Evolutionary conservation across 1,140 invertebrate species (phyloP), one percentile per base, ranked within the genome.

Genomic region (Xylocopa sonorina): DNA sequence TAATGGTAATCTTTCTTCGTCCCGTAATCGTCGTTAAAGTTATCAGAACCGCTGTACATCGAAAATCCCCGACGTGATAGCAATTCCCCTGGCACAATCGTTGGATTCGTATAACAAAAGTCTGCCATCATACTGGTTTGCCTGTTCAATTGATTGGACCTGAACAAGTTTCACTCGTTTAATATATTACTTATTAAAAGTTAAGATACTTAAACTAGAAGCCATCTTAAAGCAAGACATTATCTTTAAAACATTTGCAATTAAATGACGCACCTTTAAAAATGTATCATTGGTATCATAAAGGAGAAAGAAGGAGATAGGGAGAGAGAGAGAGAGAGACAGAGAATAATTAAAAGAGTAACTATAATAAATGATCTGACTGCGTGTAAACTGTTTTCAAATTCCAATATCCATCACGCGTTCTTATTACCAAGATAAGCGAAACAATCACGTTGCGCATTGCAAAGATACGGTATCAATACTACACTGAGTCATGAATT

Each of bases 51-150:
- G 58, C 85, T 89, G 78, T 92, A 92, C 90, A 92, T 92, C 4
- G 91, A 91, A 34, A 90, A 92, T 38, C 91, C 91, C 24, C 91
- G 88, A 34, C 91, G 86, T 12, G 91, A 90, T 29, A 92, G 76
- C 55, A 90, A 85, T 74, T 92, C 91, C 0, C 91, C 91, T 18
- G 91, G 91, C 0, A 92, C 88, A 32, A 92, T 92, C 38, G 85
- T 89, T 1, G 91, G 91, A 88, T 92, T 92, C 48, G 90, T 89
- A 66, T 92, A 92, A 85, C 91, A 92, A 85, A 91, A 92, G 57
- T 91, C 90, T 1, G 88, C 74, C 89, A 91, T 91, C 89, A 90
- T 91, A 34, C 87, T 89, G 21, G 87, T 78, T 63, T 91, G 91
- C 12, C 72, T 87, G 48, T 80, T 82, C 57, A 91, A 69, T 73